phyloP scores from a whole-genome alignment of 2,888 invertebrate species.

The Vanessa cardui region DNA sequence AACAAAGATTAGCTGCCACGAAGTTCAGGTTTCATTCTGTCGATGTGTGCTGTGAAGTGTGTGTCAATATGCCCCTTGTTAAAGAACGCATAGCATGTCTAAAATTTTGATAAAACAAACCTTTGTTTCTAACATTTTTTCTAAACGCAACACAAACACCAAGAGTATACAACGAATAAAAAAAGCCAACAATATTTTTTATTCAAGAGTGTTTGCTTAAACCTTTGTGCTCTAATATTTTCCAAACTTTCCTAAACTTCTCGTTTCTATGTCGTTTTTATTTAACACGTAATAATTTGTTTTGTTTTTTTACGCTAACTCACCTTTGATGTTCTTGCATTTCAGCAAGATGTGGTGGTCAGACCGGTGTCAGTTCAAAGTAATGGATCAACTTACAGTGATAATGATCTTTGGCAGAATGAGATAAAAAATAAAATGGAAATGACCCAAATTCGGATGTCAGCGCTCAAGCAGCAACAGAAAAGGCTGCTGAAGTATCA shows the following conservation, averaged over 20 bases:
- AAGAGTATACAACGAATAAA: background rate
- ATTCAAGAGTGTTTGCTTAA: conserved; percentile 9
- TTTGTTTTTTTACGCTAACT: background rate
- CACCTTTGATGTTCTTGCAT: conserved; percentile 10
- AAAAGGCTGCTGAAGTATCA: conserved; percentile 76
- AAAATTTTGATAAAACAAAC: conserved; percentile 8
- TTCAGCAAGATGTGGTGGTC: conserved; percentile 70
- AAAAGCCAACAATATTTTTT: conserved; percentile 1
- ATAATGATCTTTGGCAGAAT: conserved; percentile 81
- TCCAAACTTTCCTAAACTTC: conserved; percentile 3
- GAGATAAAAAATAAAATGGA: conserved; percentile 85
- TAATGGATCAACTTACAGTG: conserved; percentile 77
- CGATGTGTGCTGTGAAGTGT: conserved; percentile 59
- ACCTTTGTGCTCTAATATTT: conserved; percentile 12
- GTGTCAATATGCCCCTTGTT: conserved; percentile 34
- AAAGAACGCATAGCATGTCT: conserved; percentile 33
- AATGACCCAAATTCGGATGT: conserved; percentile 82
- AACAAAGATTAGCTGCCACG: conserved; percentile 45
- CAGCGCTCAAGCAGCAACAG: conserved; percentile 84
- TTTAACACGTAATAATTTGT: background rate
- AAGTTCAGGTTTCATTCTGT: conserved; percentile 71
- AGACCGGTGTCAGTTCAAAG: conserved; percentile 78
- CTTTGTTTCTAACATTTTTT: conserved; percentile 14
- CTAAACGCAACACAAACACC: background rate
- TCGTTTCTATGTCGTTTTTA: conserved; percentile 17